Evolutionary conservation across 2,797 vertebrate genomes (phyloP).

Genomic region (Lateolabrax maculatus): DNA sequence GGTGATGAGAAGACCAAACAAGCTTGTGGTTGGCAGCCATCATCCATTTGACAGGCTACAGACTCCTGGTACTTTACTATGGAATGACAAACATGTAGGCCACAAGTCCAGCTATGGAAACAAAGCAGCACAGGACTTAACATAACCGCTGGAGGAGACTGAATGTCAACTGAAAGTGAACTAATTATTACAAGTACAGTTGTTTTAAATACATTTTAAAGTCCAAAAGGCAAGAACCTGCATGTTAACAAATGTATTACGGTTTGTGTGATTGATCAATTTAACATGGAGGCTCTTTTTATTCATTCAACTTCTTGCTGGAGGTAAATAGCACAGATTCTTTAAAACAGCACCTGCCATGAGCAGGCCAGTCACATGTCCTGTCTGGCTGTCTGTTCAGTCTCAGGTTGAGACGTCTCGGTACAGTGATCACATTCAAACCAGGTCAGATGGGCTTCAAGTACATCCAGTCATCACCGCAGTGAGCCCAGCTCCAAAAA

Average conservation of each 20-base stretch:
- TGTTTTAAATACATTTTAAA: constrained; percentile 11
- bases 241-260: neutral
- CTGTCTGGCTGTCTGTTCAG: constrained; percentile 25
- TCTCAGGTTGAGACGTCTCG: constrained; percentile 31
- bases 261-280: neutral
- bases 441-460: constrained; percentile 63
- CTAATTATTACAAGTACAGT: constrained; percentile 8
- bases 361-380: neutral
- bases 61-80: constrained; percentile 74
- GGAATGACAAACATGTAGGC: constrained; percentile 79
- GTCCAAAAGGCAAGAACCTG: neutral
- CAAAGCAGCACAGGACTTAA: constrained; percentile 32
- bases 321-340: constrained; percentile 4
- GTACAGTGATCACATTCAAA: constrained; percentile 53
- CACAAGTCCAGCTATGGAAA: constrained; percentile 62
- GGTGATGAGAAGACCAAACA: constrained; percentile 64
- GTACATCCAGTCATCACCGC: constrained; percentile 51
- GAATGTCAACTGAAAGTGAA: constrained; percentile 3
- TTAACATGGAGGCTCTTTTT: neutral
- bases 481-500: constrained; percentile 35
- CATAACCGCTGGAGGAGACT: constrained; percentile 27
- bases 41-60: constrained; percentile 66
- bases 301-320: neutral
- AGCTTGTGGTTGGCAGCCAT: constrained; percentile 62
- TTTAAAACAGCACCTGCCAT: neutral